These are phyloP conservation scores for Pyrrhia umbra DNA, from an alignment of 2,888 invertebrate species.

Conservation along the genomic window DNA sequence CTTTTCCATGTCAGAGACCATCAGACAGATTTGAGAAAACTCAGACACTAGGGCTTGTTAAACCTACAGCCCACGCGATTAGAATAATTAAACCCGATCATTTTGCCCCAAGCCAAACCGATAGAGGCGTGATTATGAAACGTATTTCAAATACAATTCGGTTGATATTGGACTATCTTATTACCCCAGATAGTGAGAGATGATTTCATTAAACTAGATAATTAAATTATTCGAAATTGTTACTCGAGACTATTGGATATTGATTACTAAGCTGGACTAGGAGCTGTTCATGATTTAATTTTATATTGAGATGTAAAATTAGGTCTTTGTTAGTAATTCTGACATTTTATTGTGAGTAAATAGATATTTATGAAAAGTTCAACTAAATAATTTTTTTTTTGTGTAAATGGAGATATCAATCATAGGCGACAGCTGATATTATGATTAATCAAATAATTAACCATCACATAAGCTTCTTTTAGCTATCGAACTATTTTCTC, in stretches of 20 bases:
- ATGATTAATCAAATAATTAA: no score
- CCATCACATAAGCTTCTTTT: no score
- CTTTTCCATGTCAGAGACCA: no score
- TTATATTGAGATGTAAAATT: neutral
- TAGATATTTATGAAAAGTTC: neutral
- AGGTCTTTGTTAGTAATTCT: neutral
- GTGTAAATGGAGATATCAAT: no score
- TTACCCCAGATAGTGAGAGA: conserved; percentile 1
- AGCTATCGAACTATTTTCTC: no score
- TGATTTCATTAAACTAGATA: conserved; percentile 13
- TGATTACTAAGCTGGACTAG: neutral
- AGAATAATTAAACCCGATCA: neutral
- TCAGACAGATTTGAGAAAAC: no score
- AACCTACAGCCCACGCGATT: no score
- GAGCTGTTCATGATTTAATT: neutral
- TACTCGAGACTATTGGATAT: conserved; percentile 17
- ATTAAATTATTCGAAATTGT: conserved; percentile 26
- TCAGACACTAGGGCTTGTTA: no score
- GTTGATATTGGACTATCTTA: conserved; percentile 7
- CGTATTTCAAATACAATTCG: neutral
- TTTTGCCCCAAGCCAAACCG: neutral
- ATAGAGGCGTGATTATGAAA: conserved; percentile 2
- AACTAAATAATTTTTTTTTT: neutral
- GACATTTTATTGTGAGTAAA: neutral
- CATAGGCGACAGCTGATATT: no score